phyloP scores from a whole-genome alignment of 2,113 vertebrate genomes.

The Rhinogobius similis region DNA sequence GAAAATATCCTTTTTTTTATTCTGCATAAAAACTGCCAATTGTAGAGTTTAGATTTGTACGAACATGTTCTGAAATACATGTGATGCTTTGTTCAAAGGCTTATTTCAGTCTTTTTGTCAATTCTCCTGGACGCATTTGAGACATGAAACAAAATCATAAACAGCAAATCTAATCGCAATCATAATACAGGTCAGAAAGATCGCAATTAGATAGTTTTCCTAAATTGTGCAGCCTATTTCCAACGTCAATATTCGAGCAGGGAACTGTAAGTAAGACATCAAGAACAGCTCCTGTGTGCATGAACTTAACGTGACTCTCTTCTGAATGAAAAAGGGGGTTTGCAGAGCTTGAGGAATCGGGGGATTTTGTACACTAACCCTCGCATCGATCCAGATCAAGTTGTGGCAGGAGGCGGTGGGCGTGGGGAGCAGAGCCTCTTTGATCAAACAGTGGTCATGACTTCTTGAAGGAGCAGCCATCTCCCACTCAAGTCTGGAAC shows the following conservation, averaged over 20 bases:
- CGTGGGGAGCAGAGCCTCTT: slow-evolving; percentile 65
- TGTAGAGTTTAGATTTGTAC: too few species aligned
- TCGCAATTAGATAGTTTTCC: neutral
- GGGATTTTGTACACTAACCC: slow-evolving; percentile 71
- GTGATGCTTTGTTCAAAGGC: too few species aligned
- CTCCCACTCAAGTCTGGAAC: slow-evolving; percentile 68
- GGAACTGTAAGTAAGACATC: neutral
- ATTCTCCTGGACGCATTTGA: too few species aligned
- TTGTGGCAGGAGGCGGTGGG: slow-evolving; percentile 68
- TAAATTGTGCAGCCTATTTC: too few species aligned
- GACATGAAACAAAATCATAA: too few species aligned
- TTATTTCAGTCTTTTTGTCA: too few species aligned
- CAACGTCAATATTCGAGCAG: too few species aligned
- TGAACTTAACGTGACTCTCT: slow-evolving; percentile 71
- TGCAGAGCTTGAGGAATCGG: slow-evolving; percentile 53
- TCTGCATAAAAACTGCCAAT: too few species aligned
- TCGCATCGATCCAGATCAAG: slow-evolving; percentile 72
- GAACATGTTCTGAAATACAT: too few species aligned
- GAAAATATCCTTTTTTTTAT: too few species aligned
- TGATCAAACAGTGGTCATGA: slow-evolving; percentile 76
- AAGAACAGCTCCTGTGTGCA: slow-evolving; percentile 25
- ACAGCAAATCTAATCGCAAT: too few species aligned
- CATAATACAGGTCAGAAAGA: too few species aligned
- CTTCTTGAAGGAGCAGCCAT: slow-evolving; percentile 69
- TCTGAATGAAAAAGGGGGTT: slow-evolving; percentile 44